Conservation (phyloP, 2,797 vertebrate species). For the Coracias cyanogaster region DNA sequence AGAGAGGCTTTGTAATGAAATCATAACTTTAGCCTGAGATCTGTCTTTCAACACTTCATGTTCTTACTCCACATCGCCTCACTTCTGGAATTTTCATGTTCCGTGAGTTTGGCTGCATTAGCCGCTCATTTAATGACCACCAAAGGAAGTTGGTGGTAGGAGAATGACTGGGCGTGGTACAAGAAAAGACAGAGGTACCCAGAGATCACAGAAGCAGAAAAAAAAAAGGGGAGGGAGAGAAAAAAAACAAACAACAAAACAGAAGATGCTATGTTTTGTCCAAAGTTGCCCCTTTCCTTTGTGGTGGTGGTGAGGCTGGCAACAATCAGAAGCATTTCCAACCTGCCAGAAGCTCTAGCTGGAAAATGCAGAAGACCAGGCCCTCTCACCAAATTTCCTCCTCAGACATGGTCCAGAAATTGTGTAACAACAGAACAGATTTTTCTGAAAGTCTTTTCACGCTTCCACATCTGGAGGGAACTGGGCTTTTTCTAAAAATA, state of each 20-base stretch:
- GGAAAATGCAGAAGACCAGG: not conserved
- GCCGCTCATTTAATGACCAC: not conserved
- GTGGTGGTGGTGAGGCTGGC: not conserved
- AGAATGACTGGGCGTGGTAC: not conserved
- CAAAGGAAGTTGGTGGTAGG: not conserved
- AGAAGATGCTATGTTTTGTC: not conserved
- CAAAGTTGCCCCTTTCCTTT: not conserved
- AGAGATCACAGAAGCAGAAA: not conserved
- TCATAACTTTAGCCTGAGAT: conserved; percentile 49
- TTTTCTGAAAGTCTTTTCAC: not conserved
- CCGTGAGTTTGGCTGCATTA: conserved; percentile 17
- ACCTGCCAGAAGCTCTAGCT: not conserved
- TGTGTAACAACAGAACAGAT: not conserved
- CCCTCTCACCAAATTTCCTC: not conserved
- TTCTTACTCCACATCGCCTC: conserved; percentile 43
- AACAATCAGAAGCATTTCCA: not conserved
- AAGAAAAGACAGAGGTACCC: not conserved
- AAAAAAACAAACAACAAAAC: too few relatives aligned
- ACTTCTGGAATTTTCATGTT: conserved; percentile 58
- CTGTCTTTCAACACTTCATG: conserved; percentile 71
- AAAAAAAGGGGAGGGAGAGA: too few relatives aligned
- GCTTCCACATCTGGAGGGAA: conserved; percentile 15
- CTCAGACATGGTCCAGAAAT: not conserved
- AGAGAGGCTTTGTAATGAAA: conserved; percentile 23
- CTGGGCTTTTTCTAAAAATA: not conserved